Conservation (phyloP, 2,888 invertebrate genomes). For the Hipparchia sbordonii region DNA sequence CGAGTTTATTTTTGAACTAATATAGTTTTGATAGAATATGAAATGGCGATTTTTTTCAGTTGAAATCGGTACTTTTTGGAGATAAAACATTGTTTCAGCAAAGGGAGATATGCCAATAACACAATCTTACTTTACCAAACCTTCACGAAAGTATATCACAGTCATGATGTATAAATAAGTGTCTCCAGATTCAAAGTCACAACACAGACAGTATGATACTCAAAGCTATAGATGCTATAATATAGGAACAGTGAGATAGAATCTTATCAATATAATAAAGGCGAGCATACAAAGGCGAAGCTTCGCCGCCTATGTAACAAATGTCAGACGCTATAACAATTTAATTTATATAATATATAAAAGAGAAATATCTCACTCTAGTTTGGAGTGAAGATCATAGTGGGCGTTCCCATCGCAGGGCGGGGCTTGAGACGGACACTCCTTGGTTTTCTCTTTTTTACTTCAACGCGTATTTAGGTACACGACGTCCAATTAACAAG, state of each 20-base stretch:
- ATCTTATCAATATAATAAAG: slow-evolving; percentile 1
- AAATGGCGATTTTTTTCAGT: no score
- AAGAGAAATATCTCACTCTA: slow-evolving; percentile 72
- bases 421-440: slow-evolving; percentile 76
- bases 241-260: neutral
- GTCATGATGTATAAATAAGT: neutral
- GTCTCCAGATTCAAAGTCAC: neutral
- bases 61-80: no score
- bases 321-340: slow-evolving; percentile 46
- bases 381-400: slow-evolving; percentile 60
- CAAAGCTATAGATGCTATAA: neutral
- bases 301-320: slow-evolving; percentile 23
- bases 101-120: neutral
- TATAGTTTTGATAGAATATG: no score
- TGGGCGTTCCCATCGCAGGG: slow-evolving; percentile 73
- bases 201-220: neutral
- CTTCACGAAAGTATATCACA: neutral
- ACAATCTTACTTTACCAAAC: neutral
- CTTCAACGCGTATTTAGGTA: slow-evolving; percentile 74
- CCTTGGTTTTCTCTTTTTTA: slow-evolving; percentile 81
- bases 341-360: slow-evolving; percentile 59
- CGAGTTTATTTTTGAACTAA: no score
- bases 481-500: slow-evolving; percentile 61
- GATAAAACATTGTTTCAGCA: no score
- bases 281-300: slow-evolving; percentile 19